Base-by-base conservation (phyloP, 2,113 vertebrate genomes). In the Saccopteryx leptura region DNA sequence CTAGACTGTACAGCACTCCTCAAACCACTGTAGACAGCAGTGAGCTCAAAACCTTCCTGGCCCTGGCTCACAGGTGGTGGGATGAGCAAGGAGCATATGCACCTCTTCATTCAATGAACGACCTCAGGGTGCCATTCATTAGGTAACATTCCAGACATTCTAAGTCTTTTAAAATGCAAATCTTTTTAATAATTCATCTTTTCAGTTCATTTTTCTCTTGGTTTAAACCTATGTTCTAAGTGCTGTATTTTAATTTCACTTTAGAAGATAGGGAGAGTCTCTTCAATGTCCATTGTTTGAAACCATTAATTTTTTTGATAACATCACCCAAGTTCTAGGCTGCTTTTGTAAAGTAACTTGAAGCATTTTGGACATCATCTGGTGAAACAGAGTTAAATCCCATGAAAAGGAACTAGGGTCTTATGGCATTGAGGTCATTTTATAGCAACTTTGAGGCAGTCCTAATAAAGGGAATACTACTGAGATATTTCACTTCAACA, bases 121-220 rank as follows among this genome's bases (percentile, higher is more conserved):
- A 99, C 89, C 98, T 99, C 60, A 98, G 99, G 97, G 99, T 99
- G 82, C 99, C 99, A 23, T 99, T 99, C 96, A 99, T 99, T 98
- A 99, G 99, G 99, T 99, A 97, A 60, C 4, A 12, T 23, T 97
- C 85, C 75, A 81, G 76, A 96, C 84, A 91, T 13, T 74, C 26
- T 18, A 23, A 18, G 5, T 54, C 79, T 87, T 78, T 90, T 88
- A 84, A 81, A 91, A 39, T 65, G 4, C 4, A 96, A 0, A 23
- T 94, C n/a, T 69, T 71, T 81, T 58, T 52, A 86, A 69, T 74
- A 79, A 61, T 96, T 90, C 5, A 52, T 80, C 15, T 96, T 94
- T 85, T 89, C 9, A 33, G 76, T 88, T 89, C 39, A 78, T 88
- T 91, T 94, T 95, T 83, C 9, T 89, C 61, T 84, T 90, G 52